phyloP scores from a whole-genome alignment of 2,797 vertebrate genomes.

The Crenichthys baileyi region DNA sequence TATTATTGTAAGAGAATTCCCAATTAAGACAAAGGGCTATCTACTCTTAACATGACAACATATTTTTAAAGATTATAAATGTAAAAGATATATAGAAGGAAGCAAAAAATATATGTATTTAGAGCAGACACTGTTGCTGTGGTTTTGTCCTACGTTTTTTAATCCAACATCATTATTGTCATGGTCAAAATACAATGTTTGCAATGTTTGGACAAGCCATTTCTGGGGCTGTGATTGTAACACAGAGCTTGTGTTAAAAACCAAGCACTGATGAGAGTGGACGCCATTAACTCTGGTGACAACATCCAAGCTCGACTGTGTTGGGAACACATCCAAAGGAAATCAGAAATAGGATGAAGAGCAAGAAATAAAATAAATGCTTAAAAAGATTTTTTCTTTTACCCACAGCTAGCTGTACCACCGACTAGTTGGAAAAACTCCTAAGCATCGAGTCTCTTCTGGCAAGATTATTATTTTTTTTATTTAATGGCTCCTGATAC shows the following conservation, averaged over 20 bases:
- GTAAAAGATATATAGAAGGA: neutral
- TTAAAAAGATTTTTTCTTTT: neutral
- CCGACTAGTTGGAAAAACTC: neutral
- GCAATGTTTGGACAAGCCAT: neutral
- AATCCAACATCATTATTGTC: neutral
- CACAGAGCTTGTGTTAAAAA: neutral
- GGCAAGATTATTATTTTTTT: neutral
- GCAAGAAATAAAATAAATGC: neutral
- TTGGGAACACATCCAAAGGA: neutral
- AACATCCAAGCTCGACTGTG: neutral
- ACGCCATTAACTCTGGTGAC: neutral
- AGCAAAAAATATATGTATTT: neutral
- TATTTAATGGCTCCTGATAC: neutral
- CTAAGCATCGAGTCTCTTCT: neutral
- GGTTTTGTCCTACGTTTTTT: neutral
- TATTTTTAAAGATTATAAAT: neutral
- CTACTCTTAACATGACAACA: neutral
- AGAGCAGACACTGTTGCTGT: neutral
- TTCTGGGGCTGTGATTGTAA: neutral
- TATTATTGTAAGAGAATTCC: neutral
- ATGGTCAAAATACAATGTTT: neutral
- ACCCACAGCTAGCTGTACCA: neutral
- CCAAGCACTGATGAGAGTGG: neutral
- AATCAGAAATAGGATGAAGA: neutral
- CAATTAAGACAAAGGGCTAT: neutral